Base-by-base conservation (phyloP, 2,797 vertebrate species). In the Poliocrania exsul region DNA sequence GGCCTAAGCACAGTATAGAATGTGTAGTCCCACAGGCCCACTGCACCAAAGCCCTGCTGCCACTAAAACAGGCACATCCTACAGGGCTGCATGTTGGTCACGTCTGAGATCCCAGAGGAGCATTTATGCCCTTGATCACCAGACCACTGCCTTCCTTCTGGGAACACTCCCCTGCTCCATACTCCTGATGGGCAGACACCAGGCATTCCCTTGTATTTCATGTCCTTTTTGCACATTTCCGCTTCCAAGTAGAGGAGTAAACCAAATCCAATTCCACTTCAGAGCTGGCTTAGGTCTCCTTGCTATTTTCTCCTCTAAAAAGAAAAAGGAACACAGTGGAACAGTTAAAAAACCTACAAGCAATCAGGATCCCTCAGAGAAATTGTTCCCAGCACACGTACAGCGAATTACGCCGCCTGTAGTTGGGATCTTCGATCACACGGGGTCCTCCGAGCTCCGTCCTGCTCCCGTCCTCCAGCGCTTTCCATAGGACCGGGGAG, bases 371-470 rank as follows among this genome's bases (percentile, higher is more conserved):
- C 24, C 6, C 26, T 13, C 21, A 15, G 31, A 58, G 31, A 14
- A 33, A 56, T 2, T 6, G 4, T 2, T 86, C 24, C 53, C 53
- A 28, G 29, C 31, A 6, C 8, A 16, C n/a, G 8, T 5, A 3
- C 7, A 20, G 70, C 50, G 51, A 47, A 46, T 38, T 10, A 4
- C 65, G 64, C 9, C 0, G 38, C 54, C 28, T 96, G 96, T 38
- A 95, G 81, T 96, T 93, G 86, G 66, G 42, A n/a, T 56, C 53
- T 7, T 1, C 44, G 23, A 89, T 74, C 97, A 80, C 95, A 91
- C 62, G 96, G 88, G 94, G 96, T 95, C 97, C 94, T 92, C 92
- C 2, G 81, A 81, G 79, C 86, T 85, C 96, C 74, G 82, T 35
- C 44, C 29, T 46, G 37, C 54, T 91, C 47, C 70, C 2, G 18